Evolutionary conservation across 2,113 vertebrate species (phyloP).

Genomic region (Ivindomyrus marchei): DNA sequence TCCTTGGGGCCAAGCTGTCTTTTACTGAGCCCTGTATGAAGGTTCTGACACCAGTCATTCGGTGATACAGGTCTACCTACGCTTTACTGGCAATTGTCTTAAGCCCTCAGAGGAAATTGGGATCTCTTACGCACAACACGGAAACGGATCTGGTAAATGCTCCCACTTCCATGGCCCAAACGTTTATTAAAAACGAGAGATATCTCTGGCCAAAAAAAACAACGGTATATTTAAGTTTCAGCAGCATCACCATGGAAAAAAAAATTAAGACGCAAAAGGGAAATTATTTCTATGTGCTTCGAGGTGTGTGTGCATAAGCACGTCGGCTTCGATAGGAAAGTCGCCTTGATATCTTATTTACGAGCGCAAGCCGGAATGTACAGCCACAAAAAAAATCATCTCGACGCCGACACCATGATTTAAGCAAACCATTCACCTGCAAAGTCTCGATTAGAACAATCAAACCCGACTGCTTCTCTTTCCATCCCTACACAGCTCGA

Average conservation of each 20-base stretch:
- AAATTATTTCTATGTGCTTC: not conserved
- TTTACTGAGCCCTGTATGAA: not conserved
- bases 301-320: not conserved
- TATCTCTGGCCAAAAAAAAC: not conserved
- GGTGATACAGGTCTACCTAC: not conserved
- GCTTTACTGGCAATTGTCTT: not conserved
- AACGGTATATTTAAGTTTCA: not conserved
- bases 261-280: not conserved
- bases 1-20: not conserved
- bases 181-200: not conserved
- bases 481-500: not conserved
- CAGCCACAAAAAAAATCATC: not conserved
- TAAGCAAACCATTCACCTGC: not conserved
- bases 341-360: not conserved
- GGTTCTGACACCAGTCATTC: not conserved
- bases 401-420: no score
- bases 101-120: not conserved
- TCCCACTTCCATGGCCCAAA: not conserved
- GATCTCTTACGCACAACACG: not conserved
- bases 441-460: not conserved
- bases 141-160: not conserved
- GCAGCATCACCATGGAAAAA: not conserved
- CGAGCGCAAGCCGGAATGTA: not conserved
- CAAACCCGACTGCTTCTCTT: not conserved
- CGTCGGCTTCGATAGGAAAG: not conserved